These are phyloP conservation scores for Clarias magur DNA, from an alignment of 2,113 vertebrate genomes.

Conservation along the genomic window DNA sequence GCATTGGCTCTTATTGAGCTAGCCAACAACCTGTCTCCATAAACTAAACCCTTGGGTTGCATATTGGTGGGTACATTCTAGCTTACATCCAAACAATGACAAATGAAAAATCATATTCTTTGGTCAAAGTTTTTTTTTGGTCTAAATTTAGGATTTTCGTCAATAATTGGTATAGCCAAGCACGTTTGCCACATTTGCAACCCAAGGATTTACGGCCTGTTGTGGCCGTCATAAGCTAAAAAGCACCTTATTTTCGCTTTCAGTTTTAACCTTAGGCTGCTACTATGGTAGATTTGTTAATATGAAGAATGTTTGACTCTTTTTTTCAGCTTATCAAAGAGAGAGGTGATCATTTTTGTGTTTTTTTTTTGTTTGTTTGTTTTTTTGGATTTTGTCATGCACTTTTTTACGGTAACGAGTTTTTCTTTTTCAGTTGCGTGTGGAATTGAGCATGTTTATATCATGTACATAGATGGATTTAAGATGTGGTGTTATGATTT, in stretches of 20 bases:
- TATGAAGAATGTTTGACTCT: slow-evolving; percentile 92
- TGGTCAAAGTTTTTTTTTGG: not conserved
- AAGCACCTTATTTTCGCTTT: slow-evolving; percentile 96
- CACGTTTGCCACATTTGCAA: not conserved
- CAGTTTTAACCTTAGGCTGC: slow-evolving; percentile 89
- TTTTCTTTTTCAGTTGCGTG: slow-evolving; percentile 75
- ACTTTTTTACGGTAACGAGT: slow-evolving; percentile 74
- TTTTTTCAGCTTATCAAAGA: slow-evolving; percentile 65
- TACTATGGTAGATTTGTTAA: slow-evolving; percentile 90
- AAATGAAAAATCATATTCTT: not conserved
- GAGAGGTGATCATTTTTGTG: slow-evolving; percentile 58
- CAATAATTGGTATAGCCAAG: not conserved
- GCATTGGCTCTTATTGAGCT: slow-evolving; percentile 95
- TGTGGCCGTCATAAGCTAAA: slow-evolving; percentile 83
- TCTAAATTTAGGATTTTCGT: slow-evolving; percentile 11
- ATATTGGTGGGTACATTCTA: slow-evolving; percentile 12
- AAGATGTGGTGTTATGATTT: slow-evolving; percentile 70
- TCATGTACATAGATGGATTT: slow-evolving; percentile 52
- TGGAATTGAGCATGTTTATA: slow-evolving; percentile 64
- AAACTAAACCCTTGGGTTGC: slow-evolving; percentile 59
- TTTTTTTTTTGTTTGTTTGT: slow-evolving; percentile 38
- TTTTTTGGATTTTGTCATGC: slow-evolving; percentile 66
- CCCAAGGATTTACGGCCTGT: slow-evolving; percentile 24
- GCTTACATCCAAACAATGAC: not conserved
- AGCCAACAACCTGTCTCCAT: slow-evolving; percentile 88